Evolutionary conservation across 2,888 invertebrate genomes (phyloP), one percentile per base, ranked within the genome.

Genomic region (Ochropleura leucogaster): DNA sequence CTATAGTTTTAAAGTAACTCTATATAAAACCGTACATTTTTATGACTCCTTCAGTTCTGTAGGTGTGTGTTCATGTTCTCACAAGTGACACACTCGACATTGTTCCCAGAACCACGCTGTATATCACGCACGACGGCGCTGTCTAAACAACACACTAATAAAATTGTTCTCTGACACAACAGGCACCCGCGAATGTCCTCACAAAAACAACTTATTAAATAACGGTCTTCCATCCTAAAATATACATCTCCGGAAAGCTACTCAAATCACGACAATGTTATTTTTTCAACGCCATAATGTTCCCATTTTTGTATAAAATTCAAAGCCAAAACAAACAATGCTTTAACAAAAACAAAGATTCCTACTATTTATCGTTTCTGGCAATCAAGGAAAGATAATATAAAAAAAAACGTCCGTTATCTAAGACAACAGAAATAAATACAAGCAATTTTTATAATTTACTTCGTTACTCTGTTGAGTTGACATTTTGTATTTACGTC

Each of bases 361-460:
- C 68, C 49, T 71, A 79, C 77, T 86, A 87, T 85, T 85, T 85
- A 87, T 85, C 80, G 82, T 79, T 80, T 72, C 85, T 60, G 53
- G 78, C 79, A 83, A 86, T 84, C 80, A 81, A 74, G 66, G 70
- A 67, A 76, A 73, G 76, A 73, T 85, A 77, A 78, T 83, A 78
- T 85, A 72, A 74, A 84, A 85, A 85, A 82, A 80, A 73, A 18
- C 14, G 68, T 68, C 77, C 65, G 51, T 79, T 88, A 82, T 86
- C 82, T 76, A 64, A 82, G 74, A 77, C 68, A 83, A 87, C 83
- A 86, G 77, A 85, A 87, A 88, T 86, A 80, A 87, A 88, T 86
- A 80, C 80, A 82, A 86, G 83, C 82, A 77, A 86, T 88, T 86
- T 87, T 87, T 88, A 86, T 86, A 88, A 87, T 85, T 85, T 82